Conservation (phyloP, 2,888 invertebrate species). For the Callimorpha dominula region DNA sequence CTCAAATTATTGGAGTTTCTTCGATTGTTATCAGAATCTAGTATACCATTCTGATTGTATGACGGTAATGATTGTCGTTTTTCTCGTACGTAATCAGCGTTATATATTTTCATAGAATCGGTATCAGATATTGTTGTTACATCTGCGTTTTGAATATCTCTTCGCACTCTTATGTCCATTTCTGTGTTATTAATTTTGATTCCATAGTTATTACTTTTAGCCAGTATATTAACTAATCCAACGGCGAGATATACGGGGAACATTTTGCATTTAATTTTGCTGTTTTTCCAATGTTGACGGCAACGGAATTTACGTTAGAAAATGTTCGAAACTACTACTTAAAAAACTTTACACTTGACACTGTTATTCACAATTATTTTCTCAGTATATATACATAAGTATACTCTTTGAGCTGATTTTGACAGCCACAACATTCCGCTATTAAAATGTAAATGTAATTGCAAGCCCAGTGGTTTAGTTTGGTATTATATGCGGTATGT, state of each 20-base stretch:
- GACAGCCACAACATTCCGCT: no score
- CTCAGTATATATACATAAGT: not conserved
- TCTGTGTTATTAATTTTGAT: conserved; percentile 46
- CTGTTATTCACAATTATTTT: not conserved
- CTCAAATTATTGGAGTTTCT: not conserved
- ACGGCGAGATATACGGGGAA: conserved; percentile 31
- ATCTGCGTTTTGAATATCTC: conserved; percentile 30
- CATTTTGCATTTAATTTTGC: conserved; percentile 20
- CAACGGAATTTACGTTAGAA: not conserved
- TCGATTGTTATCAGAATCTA: not conserved
- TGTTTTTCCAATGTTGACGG: not conserved
- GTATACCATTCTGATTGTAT: conserved; percentile 2
- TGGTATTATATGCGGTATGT: not conserved
- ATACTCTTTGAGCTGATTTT: no score
- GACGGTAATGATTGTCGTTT: conserved; percentile 20
- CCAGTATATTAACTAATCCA: conserved; percentile 52
- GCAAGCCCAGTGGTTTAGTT: not conserved
- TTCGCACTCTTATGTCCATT: conserved; percentile 52
- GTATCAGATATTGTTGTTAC: not conserved
- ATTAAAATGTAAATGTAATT: not conserved
- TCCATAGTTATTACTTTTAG: conserved; percentile 54
- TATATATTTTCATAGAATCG: not conserved
- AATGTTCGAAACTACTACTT: no score
- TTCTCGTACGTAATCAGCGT: conserved; percentile 9
- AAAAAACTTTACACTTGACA: no score